Percentiles rank a stretch among this genome's conserved stretches.
These are phyloP conservation scores for Caenorhabditis sp. DNA, from an alignment of 2,888 invertebrate species.

Conservation along the genomic window DNA sequence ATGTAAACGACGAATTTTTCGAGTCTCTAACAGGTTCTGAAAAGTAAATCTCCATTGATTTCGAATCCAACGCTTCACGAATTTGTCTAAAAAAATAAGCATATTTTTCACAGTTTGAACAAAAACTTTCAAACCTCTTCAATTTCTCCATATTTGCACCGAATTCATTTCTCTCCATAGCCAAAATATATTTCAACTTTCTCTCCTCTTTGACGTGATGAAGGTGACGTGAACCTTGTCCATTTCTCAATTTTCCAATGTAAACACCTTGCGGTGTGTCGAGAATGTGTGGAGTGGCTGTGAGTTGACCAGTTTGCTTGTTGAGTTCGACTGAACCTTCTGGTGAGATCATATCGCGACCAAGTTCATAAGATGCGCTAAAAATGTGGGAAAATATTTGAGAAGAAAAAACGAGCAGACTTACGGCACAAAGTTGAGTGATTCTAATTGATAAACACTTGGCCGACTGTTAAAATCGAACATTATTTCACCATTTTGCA, in stretches of 20 bases:
- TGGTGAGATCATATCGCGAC: slow-evolving; percentile 23
- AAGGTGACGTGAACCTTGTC: slow-evolving; percentile 8
- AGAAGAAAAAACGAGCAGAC: not conserved
- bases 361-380: slow-evolving; percentile 36
- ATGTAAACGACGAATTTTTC: slow-evolving; percentile 35
- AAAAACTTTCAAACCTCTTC: not conserved
- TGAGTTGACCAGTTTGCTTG: slow-evolving; percentile 25
- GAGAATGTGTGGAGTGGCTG: slow-evolving; percentile 24
- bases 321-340: slow-evolving; percentile 28
- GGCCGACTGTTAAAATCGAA: not conserved
- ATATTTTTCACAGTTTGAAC: not conserved
- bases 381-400: not conserved
- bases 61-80: slow-evolving; percentile 18
- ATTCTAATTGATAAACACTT: slow-evolving; percentile 5
- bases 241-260: slow-evolving; percentile 3
- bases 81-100: slow-evolving; percentile 14
- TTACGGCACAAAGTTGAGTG: slow-evolving; percentile 29
- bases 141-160: slow-evolving; percentile 44
- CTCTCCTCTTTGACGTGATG: slow-evolving; percentile 39
- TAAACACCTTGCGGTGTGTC: slow-evolving; percentile 39
- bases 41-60: slow-evolving; percentile 22
- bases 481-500: slow-evolving; percentile 19
- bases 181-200: slow-evolving; percentile 43
- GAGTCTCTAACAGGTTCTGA: slow-evolving; percentile 21
- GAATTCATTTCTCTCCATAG: slow-evolving; percentile 38